Percentiles rank a stretch among this genome's conserved stretches.
Conservation (phyloP, 2,797 vertebrate species). For the Uromys caudimaculatus region DNA sequence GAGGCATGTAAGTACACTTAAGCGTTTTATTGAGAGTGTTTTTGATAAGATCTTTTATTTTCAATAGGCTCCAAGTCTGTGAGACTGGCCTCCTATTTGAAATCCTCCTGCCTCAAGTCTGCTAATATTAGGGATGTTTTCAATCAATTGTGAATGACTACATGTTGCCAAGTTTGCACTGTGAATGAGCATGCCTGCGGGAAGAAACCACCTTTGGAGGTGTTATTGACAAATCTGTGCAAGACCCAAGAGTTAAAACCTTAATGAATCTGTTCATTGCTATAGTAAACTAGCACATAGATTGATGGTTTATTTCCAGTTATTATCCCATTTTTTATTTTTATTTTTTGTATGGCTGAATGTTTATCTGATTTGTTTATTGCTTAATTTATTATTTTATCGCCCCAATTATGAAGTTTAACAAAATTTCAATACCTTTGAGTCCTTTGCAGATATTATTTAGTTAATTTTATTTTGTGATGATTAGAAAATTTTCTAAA, state of each 20-base stretch:
- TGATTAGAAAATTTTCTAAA: not conserved
- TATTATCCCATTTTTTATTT: conserved; percentile 11
- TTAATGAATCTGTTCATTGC: not conserved
- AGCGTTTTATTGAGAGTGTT: not conserved
- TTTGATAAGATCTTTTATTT: conserved; percentile 13
- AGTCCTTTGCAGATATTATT: not conserved
- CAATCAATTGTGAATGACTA: not conserved
- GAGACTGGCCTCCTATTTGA: not conserved
- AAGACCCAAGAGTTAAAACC: not conserved
- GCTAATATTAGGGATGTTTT: not conserved
- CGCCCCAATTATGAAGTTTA: not conserved
- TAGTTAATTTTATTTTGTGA: conserved; percentile 34
- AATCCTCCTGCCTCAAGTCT: not conserved
- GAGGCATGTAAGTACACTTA: not conserved
- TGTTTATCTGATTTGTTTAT: not conserved
- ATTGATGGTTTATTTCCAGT: conserved; percentile 22
- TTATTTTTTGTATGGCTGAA: not conserved
- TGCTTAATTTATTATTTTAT: not conserved
- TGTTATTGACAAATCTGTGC: not conserved
- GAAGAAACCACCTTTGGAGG: not conserved
- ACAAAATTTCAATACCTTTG: not conserved
- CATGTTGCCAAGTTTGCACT: not conserved
- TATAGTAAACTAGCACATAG: not conserved
- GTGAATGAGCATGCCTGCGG: not conserved
- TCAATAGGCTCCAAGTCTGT: not conserved